phyloP scores from a whole-genome alignment of 2,797 vertebrate species.

The Petrocephalus schoutedeni region DNA sequence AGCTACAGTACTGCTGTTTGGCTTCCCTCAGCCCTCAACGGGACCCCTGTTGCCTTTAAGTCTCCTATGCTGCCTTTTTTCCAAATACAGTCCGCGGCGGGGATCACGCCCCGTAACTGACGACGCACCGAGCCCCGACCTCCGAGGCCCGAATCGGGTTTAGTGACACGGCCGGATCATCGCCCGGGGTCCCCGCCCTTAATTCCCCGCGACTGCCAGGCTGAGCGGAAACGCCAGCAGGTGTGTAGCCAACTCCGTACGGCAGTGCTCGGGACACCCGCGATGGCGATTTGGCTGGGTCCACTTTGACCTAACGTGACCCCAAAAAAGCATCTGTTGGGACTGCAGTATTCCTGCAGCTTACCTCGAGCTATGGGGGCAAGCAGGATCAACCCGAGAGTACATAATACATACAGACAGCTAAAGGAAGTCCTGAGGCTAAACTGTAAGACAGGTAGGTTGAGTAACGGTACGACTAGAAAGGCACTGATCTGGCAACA shows the following conservation, averaged over 20 bases:
- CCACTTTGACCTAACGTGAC: background rate
- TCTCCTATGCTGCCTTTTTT: background rate
- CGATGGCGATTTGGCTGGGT: background rate
- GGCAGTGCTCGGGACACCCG: background rate
- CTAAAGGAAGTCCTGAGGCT: background rate
- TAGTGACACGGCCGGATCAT: background rate
- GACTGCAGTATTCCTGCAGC: background rate
- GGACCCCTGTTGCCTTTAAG: background rate
- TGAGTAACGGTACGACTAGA: background rate
- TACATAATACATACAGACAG: background rate
- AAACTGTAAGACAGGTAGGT: background rate
- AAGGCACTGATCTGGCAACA: background rate
- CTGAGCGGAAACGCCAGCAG: too few species aligned
- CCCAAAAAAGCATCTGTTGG: background rate
- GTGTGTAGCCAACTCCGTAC: background rate
- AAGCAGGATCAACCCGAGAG: background rate
- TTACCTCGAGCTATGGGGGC: background rate
- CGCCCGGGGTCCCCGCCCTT: background rate
- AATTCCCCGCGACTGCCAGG: background rate
- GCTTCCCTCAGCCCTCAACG: background rate
- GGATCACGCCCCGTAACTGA: background rate
- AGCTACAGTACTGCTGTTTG: background rate
- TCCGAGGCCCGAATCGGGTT: background rate
- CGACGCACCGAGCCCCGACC: background rate
- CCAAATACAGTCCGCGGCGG: background rate